Evolutionary conservation across 2,797 vertebrate genomes (phyloP), one percentile per base, ranked within the genome.

Genomic region (Neopelma chrysocephalum): DNA sequence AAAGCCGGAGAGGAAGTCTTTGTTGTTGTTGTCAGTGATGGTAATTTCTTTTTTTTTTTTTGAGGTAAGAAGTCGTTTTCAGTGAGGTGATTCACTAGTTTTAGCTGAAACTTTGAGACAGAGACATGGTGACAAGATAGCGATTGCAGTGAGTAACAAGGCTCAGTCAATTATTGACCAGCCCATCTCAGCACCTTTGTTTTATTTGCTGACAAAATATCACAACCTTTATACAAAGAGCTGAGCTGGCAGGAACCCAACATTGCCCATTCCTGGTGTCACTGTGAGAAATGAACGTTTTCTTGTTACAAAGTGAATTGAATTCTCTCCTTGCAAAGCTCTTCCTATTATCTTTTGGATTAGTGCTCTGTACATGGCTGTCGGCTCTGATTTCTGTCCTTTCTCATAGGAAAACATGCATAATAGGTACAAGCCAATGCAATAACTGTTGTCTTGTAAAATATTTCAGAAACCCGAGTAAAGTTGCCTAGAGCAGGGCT

Each of bases 121-220:
- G 53, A 76, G 69, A 51, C 65, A 51, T 22, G 26, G 88, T 90
- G 91, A 81, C 90, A 92, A 88, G 92, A 89, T 53, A 83, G 72
- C 53, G 78, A 94, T 73, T 92, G 92, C 76, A 32, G 36, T 65
- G 94, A 71, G 70, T 90, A 91, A 87, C 82, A 78, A 93, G 90
- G 69, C 85, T 93, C 56, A 87, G 95, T 96, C 95, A 95, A 90
- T 94, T 92, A 95, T 94, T 96, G 94, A 96, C 96, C 78, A 90
- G 68, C 54, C 65, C 40, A 61, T 90, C 87, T 83, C 38, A 9
- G 65, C 84, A 73, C 82, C 78, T 94, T 96, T 96, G 91, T 91
- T 89, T 88, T 87, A 82, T 82, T 87, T 92, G 66, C 94, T 94
- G 82, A 79, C 80, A 86, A 89, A 94, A 87, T 86, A 69, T 36